Evolutionary conservation across 2,888 invertebrate genomes (phyloP), one percentile per base, ranked within the genome.

Genomic region (Cerceris ruficornis): DNA sequence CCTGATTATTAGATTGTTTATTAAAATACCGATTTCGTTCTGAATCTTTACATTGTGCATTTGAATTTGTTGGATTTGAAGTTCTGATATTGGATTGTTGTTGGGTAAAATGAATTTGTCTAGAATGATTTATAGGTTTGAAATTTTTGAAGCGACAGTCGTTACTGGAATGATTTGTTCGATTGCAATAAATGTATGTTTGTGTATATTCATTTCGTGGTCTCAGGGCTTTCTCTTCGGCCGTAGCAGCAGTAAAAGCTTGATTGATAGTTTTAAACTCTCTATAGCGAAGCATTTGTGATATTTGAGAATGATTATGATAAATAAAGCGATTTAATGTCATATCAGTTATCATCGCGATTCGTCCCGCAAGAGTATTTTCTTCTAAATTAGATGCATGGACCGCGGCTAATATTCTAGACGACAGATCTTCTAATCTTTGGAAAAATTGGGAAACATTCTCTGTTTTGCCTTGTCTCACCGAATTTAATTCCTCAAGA

Each of bases 401-500:
- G 28, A 28, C 28, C 28, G 28, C 28, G 28, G 28, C 28, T 28
- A 28, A 28, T 28, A 28, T 28, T 28, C 28, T 49, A 49, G 11
- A 13, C 49, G 9, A n/a, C 11, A 49, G 49, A 49, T 7, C 58
- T 13, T 28, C 49, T 60, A 4, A 71, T 6, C 11, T 11, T 46
- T 11, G 46, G 11, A 11, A 11, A 46, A 11, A 46, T 11, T 46
- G 46, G 28, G 67, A 68, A 39, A 68, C 67, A 49, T 39, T 49
- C 58, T 68, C 67, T 41, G n/a, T 9, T 17, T 41, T 11, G 15
- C 46, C 67, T 68, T 68, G 59, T 17, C 9, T 58, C 5, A 59
- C 49, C 5, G 14, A 43, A 50, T 11, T 58, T 68, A 68, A 50
- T 9, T 69, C 60, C 11, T 69, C 60, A 4, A 69, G 7, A 41